A percentile compares a stretch with the other conserved stretches of the same genome.
phyloP scores from a whole-genome alignment of 2,113 vertebrate species.

The Syrmaticus mikado region DNA sequence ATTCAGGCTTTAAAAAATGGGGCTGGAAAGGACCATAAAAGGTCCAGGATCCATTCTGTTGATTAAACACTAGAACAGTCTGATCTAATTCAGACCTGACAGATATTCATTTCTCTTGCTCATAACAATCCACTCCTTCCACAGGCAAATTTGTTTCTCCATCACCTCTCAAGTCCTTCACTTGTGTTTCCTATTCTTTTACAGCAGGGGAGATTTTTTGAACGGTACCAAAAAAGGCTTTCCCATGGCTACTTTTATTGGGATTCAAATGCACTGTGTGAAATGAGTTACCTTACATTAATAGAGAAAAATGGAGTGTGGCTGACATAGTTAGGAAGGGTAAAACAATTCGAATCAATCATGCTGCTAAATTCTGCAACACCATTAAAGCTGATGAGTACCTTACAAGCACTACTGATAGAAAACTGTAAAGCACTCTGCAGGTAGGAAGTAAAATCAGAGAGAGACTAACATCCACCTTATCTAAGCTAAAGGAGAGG shows the following conservation, averaged over 20 bases:
- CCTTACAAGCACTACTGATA: not conserved
- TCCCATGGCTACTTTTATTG: not conserved
- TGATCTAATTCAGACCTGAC: not conserved
- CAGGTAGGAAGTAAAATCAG: not conserved
- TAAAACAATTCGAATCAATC: not conserved
- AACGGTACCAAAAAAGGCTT: not conserved
- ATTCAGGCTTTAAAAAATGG: not conserved
- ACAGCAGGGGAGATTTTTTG: not conserved
- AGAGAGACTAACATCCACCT: not conserved
- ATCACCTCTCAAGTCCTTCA: not conserved
- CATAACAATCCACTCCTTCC: not conserved
- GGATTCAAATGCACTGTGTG: not conserved
- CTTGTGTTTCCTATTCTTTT: not conserved
- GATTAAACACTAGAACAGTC: not conserved
- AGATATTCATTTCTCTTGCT: not conserved
- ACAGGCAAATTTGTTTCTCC: not conserved
- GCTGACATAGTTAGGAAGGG: not conserved
- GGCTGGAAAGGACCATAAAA: not conserved
- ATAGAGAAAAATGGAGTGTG: not conserved
- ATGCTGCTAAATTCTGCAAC: not conserved
- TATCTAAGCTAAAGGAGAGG: not conserved
- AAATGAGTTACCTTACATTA: not conserved
- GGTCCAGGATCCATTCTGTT: not conserved
- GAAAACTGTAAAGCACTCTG: not conserved
- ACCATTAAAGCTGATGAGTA: not conserved